Conservation (phyloP, 1,140 invertebrate species). For the roundworm (Caenorhabditis elegans) region DNA sequence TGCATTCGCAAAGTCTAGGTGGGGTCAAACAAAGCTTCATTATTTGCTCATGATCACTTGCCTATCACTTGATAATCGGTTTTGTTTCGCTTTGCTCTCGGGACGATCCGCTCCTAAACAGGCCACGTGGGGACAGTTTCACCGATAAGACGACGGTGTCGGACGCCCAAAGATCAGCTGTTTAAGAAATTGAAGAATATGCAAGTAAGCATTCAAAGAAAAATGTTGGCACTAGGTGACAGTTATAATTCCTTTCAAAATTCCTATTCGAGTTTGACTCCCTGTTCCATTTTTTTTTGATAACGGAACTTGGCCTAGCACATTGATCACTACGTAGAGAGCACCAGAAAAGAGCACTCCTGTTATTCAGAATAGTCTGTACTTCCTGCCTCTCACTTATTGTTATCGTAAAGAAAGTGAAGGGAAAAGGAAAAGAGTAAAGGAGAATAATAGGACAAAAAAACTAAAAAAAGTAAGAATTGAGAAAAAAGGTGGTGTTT, state of each 20-base stretch:
- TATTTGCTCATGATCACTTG: constrained; percentile 25
- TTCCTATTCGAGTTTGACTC: too few species aligned
- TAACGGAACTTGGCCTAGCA: not conserved
- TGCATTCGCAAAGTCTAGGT: too few species aligned
- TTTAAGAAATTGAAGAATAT: too few species aligned
- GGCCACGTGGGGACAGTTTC: not conserved
- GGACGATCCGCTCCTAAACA: not conserved
- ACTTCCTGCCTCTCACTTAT: not conserved
- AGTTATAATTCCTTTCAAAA: too few species aligned
- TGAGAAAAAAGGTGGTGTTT: too few species aligned
- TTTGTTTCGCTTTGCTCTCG: constrained; percentile 10
- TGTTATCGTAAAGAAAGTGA: not conserved
- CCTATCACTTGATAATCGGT: not conserved
- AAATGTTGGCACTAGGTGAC: too few species aligned
- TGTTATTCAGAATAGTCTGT: not conserved
- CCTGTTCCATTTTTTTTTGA: not conserved
- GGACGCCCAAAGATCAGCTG: constrained; percentile 5
- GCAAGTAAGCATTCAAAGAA: too few species aligned
- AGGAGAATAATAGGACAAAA: too few species aligned
- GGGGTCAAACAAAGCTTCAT: not conserved
- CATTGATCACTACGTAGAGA: constrained; percentile 19
- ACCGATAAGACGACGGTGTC: not conserved
- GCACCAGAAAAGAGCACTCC: not conserved
- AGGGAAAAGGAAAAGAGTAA: not conserved
- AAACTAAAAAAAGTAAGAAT: too few species aligned